Evolutionary conservation across 2,113 vertebrate species (phyloP).

Genomic region (Recurvirostra avosetta): DNA sequence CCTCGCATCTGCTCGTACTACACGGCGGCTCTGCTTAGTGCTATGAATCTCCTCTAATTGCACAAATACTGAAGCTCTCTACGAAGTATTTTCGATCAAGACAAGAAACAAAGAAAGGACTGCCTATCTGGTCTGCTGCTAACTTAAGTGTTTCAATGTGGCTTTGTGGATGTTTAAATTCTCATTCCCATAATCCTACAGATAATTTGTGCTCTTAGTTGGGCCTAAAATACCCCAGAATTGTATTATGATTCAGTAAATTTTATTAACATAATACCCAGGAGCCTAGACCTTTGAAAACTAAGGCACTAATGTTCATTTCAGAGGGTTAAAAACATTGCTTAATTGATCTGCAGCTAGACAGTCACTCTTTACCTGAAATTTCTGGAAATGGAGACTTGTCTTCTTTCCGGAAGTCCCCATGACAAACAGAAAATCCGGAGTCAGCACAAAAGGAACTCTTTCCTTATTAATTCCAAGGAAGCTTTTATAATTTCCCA

Average conservation of each 20-base stretch:
- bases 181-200: background rate
- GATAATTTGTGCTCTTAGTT: background rate
- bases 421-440: slow-evolving; percentile 98
- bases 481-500: slow-evolving; percentile 99
- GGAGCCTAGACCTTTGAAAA: background rate
- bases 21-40: background rate
- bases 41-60: background rate
- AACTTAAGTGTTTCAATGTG: background rate
- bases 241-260: background rate
- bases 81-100: background rate
- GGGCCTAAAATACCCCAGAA: background rate
- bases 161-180: background rate
- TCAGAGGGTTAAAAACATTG: background rate
- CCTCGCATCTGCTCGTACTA: background rate
- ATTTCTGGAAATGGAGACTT: slow-evolving; percentile 92
- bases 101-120: background rate
- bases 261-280: background rate
- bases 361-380: slow-evolving; percentile 83
- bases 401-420: slow-evolving; percentile 94
- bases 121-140: background rate
- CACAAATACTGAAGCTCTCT: background rate
- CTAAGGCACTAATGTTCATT: background rate
- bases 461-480: slow-evolving; percentile 97
- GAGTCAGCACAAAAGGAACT: slow-evolving; percentile 96
- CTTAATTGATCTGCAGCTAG: background rate